Conservation (phyloP, 2,797 vertebrate genomes). For the Sciaenops ocellatus region DNA sequence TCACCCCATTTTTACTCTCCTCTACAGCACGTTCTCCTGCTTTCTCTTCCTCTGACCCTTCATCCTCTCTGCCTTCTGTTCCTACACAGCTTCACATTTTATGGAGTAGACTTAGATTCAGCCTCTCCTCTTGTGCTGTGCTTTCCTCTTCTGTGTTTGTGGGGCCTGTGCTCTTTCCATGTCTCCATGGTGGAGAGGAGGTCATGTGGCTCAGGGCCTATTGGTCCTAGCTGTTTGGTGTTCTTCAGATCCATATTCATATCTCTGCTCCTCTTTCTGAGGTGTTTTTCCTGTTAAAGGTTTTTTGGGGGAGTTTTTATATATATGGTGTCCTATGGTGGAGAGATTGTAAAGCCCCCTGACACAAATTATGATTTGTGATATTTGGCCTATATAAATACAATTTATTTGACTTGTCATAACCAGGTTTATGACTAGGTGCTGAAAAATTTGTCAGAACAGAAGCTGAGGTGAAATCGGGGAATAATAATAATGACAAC, state of each 20-base stretch:
- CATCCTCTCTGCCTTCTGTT: conserved; percentile 24
- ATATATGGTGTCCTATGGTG: background rate
- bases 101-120: background rate
- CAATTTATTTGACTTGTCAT: background rate
- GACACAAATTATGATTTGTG: no score
- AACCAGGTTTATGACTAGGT: background rate
- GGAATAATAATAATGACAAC: background rate
- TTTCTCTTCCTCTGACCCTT: conserved; percentile 38
- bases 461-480: background rate
- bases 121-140: background rate
- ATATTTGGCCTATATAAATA: background rate
- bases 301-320: background rate
- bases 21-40: conserved; percentile 34
- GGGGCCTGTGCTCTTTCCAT: background rate
- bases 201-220: background rate
- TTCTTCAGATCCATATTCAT: background rate
- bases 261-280: background rate
- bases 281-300: background rate
- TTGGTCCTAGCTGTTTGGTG: background rate
- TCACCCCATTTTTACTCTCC: conserved; percentile 42
- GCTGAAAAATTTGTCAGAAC: conserved; percentile 10
- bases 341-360: background rate
- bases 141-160: background rate
- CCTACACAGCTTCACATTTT: conserved; percentile 22
- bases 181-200: background rate